A percentile compares a stretch with the other conserved stretches of the same genome.
Evolutionary conservation across 2,113 vertebrate species (phyloP).

Genomic region (Tympanuchus pallidicinctus): DNA sequence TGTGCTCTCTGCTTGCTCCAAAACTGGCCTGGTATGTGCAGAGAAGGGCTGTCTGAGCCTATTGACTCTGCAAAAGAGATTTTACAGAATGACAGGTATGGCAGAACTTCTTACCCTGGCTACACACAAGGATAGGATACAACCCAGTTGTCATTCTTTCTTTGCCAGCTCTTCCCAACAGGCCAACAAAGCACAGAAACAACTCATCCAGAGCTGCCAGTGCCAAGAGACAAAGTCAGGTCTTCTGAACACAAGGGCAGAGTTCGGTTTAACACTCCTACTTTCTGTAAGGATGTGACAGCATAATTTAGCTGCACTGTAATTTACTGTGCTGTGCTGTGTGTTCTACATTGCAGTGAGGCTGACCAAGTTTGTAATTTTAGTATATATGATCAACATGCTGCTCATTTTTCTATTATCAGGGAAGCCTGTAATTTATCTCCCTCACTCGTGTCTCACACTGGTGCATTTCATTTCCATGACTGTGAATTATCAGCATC

Average conservation of each 20-base stretch:
- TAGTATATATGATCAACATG: constrained; percentile 41
- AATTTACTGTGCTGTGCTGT: constrained; percentile 30
- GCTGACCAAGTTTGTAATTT: constrained; percentile 40
- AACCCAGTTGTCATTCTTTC: not conserved
- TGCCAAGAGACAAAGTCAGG: not conserved
- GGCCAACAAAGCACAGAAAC: not conserved
- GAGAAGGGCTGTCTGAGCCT: not conserved
- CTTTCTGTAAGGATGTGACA: not conserved
- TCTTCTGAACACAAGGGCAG: not conserved
- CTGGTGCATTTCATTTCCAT: constrained; percentile 34
- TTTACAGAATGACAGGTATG: not conserved
- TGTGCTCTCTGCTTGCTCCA: not conserved
- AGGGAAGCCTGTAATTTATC: constrained; percentile 47
- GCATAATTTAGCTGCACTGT: not conserved
- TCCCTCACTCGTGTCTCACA: not conserved
- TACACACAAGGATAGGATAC: accelerated
- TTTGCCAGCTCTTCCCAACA: not conserved
- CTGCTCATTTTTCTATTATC: constrained; percentile 43
- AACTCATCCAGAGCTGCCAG: not conserved
- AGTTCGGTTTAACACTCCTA: not conserved
- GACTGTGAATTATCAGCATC: constrained; percentile 53
- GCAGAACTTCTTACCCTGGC: not conserved
- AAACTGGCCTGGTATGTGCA: not conserved
- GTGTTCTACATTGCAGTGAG: not conserved
- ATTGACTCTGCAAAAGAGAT: not conserved